phyloP scores from a whole-genome alignment of 2,797 vertebrate species.

The Denticeps clupeoides region DNA sequence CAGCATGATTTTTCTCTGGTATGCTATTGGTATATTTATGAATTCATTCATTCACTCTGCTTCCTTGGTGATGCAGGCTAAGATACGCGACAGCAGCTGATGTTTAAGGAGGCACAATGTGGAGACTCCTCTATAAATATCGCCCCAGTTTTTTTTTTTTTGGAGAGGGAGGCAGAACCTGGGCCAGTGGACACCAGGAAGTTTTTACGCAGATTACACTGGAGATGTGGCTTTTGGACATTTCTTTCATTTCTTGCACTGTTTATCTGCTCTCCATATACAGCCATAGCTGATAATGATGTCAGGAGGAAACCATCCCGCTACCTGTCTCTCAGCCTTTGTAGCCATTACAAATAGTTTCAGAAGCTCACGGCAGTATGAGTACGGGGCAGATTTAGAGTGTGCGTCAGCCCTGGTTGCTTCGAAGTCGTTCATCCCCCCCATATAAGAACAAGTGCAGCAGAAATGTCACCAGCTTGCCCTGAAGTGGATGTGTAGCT shows the following conservation, averaged over 20 bases:
- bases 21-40: background rate
- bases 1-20: too few relatives aligned
- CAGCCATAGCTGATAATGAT: background rate
- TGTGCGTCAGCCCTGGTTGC: background rate
- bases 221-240: background rate
- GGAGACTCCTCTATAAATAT: conserved; percentile 52
- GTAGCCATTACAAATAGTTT: background rate
- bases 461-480: background rate
- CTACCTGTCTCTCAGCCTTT: background rate
- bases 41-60: background rate
- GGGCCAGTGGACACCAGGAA: too few relatives aligned
- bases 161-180: conserved; percentile 34
- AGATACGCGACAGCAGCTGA: conserved; percentile 17
- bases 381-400: background rate
- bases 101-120: conserved; percentile 30
- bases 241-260: background rate
- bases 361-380: background rate
- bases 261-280: background rate
- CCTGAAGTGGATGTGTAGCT: background rate
- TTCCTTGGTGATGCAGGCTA: conserved; percentile 11
- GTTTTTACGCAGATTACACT: background rate
- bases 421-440: background rate
- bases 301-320: background rate
- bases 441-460: background rate
- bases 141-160: too few relatives aligned